Evolutionary conservation across 2,888 invertebrate genomes (phyloP).

Genomic region (Eilema griseolum): DNA sequence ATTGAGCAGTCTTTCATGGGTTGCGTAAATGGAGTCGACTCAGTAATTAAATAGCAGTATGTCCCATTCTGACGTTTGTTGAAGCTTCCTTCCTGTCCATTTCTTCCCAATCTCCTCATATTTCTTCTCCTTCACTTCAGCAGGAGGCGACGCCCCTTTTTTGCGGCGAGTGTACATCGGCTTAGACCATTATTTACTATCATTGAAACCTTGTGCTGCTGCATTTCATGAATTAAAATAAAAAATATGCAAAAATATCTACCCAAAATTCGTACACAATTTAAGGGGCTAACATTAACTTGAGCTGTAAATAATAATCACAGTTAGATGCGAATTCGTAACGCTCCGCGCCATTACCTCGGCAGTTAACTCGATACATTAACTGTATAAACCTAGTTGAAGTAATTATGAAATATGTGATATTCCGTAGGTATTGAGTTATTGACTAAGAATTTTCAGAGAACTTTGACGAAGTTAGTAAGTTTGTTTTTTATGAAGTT

Average conservation of each 20-base stretch:
- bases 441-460: neutral
- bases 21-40: too few relatives aligned
- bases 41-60: too few relatives aligned
- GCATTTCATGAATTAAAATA: too few relatives aligned
- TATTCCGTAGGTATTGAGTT: neutral
- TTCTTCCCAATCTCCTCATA: neutral
- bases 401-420: slow-evolving; percentile 46
- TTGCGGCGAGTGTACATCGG: neutral
- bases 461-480: neutral
- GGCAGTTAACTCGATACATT: slow-evolving; percentile 37
- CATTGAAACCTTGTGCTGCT: neutral
- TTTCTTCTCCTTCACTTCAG: neutral
- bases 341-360: slow-evolving; percentile 42
- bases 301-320: slow-evolving; percentile 36
- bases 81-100: neutral
- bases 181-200: too few relatives aligned
- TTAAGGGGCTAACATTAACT: slow-evolving; percentile 13
- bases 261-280: neutral
- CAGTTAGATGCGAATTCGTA: slow-evolving; percentile 27
- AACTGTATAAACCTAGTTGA: slow-evolving; percentile 47
- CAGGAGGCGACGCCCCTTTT: neutral
- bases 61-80: too few relatives aligned
- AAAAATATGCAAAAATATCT: neutral
- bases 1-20: too few relatives aligned
- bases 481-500: neutral